These are phyloP conservation scores for Microtus oregoni DNA, from an alignment of 2,113 vertebrate species.

Conservation along the genomic window DNA sequence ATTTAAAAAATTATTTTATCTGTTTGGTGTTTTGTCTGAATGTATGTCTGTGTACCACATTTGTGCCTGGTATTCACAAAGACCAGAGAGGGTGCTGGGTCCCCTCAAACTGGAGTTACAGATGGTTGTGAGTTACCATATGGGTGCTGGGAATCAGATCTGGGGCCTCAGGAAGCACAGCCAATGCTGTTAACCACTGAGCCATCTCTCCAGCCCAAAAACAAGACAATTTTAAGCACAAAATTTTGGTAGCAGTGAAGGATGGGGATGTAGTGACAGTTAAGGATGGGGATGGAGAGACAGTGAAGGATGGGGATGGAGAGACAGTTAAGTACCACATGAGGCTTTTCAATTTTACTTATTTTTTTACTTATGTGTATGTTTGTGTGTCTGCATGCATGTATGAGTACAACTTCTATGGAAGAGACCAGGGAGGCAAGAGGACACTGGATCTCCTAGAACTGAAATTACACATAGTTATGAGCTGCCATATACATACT, in stretches of 20 bases:
- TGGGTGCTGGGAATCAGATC: neutral
- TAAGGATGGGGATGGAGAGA: neutral
- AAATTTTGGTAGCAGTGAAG: neutral
- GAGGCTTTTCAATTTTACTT: neutral
- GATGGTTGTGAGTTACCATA: neutral
- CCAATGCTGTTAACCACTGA: neutral
- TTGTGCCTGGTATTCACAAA: neutral
- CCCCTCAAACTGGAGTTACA: neutral
- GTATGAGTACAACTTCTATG: neutral
- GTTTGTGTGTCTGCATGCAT: neutral
- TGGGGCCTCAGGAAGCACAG: neutral
- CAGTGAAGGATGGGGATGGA: too few relatives aligned
- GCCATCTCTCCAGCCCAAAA: neutral
- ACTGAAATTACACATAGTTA: neutral
- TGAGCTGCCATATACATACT: neutral
- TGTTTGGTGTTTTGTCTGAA: neutral
- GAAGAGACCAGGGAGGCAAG: neutral
- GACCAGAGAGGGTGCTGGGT: neutral
- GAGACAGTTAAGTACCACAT: neutral
- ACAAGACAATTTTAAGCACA: conserved; percentile 1
- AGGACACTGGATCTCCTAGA: too few relatives aligned
- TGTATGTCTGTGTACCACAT: neutral
- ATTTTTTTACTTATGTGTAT: neutral
- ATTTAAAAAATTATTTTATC: neutral
- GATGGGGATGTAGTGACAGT: neutral